These are phyloP conservation scores for Dipodomys ordii DNA, from an alignment of 2,113 vertebrate genomes.

Conservation along the genomic window DNA sequence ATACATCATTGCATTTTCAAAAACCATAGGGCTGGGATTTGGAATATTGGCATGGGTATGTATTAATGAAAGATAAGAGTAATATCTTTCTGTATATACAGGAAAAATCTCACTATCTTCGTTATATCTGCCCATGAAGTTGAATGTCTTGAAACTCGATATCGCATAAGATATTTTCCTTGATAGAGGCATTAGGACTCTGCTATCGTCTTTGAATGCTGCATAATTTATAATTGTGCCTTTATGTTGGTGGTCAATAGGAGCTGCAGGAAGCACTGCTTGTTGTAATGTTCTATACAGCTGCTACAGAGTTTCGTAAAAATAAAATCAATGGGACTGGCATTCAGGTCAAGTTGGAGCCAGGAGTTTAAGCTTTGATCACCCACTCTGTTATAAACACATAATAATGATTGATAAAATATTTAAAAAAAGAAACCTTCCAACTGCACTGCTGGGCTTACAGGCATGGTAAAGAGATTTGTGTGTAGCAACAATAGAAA, in stretches of 20 bases:
- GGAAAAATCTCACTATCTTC: neutral
- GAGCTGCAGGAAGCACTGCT: slow-evolving; percentile 41
- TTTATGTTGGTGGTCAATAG: slow-evolving; percentile 69
- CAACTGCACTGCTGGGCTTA: slow-evolving; percentile 12
- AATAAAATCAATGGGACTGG: slow-evolving; percentile 56
- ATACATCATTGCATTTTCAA: neutral
- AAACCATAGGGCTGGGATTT: neutral
- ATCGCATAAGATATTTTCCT: slow-evolving; percentile 32
- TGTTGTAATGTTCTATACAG: neutral
- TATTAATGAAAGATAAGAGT: neutral
- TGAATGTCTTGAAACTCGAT: slow-evolving; percentile 16
- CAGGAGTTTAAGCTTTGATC: slow-evolving; percentile 61
- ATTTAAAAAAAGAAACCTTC: slow-evolving; percentile 48
- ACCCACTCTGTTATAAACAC: slow-evolving; percentile 57
- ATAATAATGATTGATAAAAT: slow-evolving; percentile 69
- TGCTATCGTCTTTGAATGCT: slow-evolving; percentile 20
- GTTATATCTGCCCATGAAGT: neutral
- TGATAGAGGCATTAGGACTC: slow-evolving; percentile 13
- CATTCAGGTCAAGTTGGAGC: slow-evolving; percentile 53
- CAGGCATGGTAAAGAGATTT: slow-evolving; percentile 5
- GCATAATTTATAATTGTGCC: slow-evolving; percentile 58
- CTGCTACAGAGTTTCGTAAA: slow-evolving; percentile 1
- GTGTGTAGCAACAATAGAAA: slow-evolving; percentile 2
- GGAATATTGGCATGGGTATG: neutral
- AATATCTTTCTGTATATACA: neutral